Conservation (phyloP, 1,140 invertebrate species). For the Leptonema lineaticorne region DNA sequence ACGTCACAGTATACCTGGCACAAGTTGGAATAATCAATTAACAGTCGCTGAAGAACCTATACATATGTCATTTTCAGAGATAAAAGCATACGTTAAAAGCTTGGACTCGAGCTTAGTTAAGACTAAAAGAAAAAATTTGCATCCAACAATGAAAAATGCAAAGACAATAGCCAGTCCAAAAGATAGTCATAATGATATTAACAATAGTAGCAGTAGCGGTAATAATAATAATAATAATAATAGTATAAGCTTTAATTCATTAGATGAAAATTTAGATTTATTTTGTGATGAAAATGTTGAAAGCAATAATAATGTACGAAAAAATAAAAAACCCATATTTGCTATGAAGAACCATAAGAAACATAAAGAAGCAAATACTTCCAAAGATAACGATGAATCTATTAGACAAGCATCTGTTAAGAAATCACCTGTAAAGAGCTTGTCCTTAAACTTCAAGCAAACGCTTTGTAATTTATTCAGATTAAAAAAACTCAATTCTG, state of each 20-base stretch:
- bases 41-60: slow-evolving; percentile 64
- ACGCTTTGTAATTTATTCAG: slow-evolving; percentile 83
- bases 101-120: slow-evolving; percentile 72
- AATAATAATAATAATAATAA: too few species aligned
- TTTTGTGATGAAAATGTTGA: slow-evolving; percentile 44
- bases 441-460: slow-evolving; percentile 76
- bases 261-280: slow-evolving; percentile 35
- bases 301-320: slow-evolving; percentile 54
- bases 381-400: slow-evolving; percentile 43
- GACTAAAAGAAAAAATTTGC: slow-evolving; percentile 46
- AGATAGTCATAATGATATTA: slow-evolving; percentile 28
- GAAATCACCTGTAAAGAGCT: slow-evolving; percentile 61
- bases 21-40: slow-evolving; percentile 56
- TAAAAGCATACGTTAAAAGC: slow-evolving; percentile 77
- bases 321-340: slow-evolving; percentile 64
- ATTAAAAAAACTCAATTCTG: slow-evolving; percentile 56
- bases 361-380: slow-evolving; percentile 58
- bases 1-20: slow-evolving; percentile 55
- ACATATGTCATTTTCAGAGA: slow-evolving; percentile 84
- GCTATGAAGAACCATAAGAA: slow-evolving; percentile 67
- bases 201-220: slow-evolving; percentile 36
- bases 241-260: slow-evolving; percentile 36
- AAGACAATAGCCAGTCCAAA: slow-evolving; percentile 45
- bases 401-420: slow-evolving; percentile 60
- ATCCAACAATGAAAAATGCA: slow-evolving; percentile 45